A percentile compares a stretch with the other conserved stretches of the same genome.
Evolutionary conservation across 2,797 vertebrate genomes (phyloP).

Genomic region (Cossypha polioptera): DNA sequence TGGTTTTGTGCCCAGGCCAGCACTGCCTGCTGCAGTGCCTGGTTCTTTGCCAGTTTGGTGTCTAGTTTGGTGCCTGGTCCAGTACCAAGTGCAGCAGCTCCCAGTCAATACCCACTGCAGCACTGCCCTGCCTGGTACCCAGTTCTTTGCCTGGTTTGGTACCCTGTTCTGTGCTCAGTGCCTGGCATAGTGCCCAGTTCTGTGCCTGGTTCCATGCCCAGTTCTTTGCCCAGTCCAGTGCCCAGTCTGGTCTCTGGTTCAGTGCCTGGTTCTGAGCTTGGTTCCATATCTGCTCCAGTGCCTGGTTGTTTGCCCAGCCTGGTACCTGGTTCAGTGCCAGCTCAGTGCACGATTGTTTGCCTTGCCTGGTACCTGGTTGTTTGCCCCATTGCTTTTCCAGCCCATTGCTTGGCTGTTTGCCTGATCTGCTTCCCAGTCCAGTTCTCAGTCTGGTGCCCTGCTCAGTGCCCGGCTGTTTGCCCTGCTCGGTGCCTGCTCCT

Average conservation of each 20-base stretch:
- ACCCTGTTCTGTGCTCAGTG: no score
- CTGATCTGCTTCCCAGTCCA: not conserved
- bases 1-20: not conserved
- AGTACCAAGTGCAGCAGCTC: not conserved
- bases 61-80: no score
- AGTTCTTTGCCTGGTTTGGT: not conserved
- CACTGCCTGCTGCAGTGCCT: not conserved
- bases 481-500: rapidly evolving
- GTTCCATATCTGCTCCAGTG: not conserved
- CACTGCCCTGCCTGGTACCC: not conserved
- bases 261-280: not conserved
- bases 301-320: not conserved
- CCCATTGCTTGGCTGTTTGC: no score
- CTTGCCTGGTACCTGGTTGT: not conserved
- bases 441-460: no score
- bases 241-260: not conserved
- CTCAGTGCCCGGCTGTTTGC: not conserved
- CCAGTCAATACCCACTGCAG: not conserved
- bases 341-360: not conserved
- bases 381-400: not conserved
- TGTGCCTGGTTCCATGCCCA: not conserved
- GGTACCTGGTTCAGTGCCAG: no score
- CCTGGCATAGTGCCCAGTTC: not conserved
- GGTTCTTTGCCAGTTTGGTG: not conserved
- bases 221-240: not conserved